A percentile compares a stretch with the other conserved stretches of the same genome.
Evolutionary conservation across 2,113 vertebrate genomes (phyloP).

Genomic region (Sorex araneus): DNA sequence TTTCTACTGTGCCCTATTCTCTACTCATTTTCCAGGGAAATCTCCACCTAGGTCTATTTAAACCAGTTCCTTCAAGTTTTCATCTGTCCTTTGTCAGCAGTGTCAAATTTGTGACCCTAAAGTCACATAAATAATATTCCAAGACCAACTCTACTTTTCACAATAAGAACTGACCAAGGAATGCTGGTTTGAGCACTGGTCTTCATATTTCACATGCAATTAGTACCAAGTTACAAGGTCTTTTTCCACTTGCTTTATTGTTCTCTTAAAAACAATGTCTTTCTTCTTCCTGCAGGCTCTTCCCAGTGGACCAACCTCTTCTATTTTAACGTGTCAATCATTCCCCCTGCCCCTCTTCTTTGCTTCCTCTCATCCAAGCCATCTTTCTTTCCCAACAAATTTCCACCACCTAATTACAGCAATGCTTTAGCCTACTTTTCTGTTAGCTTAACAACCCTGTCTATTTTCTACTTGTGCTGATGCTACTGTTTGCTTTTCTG

Average conservation of each 20-base stretch:
- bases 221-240: slow-evolving; percentile 76
- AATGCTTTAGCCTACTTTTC: slow-evolving; percentile 89
- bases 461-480: slow-evolving; percentile 90
- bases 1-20: slow-evolving; percentile 75
- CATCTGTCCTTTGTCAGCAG: slow-evolving; percentile 78
- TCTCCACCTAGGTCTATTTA: slow-evolving; percentile 80
- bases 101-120: slow-evolving; percentile 54
- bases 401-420: slow-evolving; percentile 88
- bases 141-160: slow-evolving; percentile 64
- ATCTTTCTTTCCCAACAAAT: slow-evolving; percentile 86
- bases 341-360: slow-evolving; percentile 77
- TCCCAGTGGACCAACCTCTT: slow-evolving; percentile 82
- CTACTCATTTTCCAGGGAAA: slow-evolving; percentile 78
- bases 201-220: slow-evolving; percentile 77
- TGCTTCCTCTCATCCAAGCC: slow-evolving; percentile 70
- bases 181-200: slow-evolving; percentile 56
- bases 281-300: slow-evolving; percentile 80
- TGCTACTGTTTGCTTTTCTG: slow-evolving; percentile 90
- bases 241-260: slow-evolving; percentile 68
- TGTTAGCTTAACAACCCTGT: slow-evolving; percentile 88
- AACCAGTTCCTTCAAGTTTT: slow-evolving; percentile 73
- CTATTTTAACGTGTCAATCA: slow-evolving; percentile 85
- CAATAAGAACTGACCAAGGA: slow-evolving; percentile 56
- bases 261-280: slow-evolving; percentile 79
- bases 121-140: slow-evolving; percentile 73